phyloP scores from a whole-genome alignment of 2,113 vertebrate genomes.

The Arenaria interpres region DNA sequence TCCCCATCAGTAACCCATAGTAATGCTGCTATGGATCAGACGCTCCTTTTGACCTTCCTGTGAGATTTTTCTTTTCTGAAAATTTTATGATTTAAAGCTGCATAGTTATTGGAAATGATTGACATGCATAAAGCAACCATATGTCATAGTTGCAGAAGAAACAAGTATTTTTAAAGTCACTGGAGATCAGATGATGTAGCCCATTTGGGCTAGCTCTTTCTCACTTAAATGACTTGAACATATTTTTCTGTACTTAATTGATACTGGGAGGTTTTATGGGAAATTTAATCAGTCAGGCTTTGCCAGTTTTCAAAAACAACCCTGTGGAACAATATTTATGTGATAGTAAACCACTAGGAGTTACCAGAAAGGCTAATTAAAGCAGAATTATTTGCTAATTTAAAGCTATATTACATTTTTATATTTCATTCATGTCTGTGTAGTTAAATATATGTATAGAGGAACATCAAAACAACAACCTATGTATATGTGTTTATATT shows the following conservation, averaged over 20 bases:
- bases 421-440: not conserved
- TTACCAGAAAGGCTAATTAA: conserved; percentile 34
- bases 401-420: not conserved
- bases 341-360: conserved; percentile 11
- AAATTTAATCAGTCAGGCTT: conserved; percentile 13
- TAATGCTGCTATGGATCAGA: not conserved
- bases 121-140: not conserved
- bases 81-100: not conserved
- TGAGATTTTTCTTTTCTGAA: not conserved
- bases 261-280: not conserved
- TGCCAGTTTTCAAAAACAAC: not conserved
- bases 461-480: not conserved
- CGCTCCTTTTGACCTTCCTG: not conserved
- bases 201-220: not conserved
- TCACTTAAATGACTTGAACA: not conserved
- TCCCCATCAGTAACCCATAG: not conserved
- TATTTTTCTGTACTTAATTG: conserved; percentile 30
- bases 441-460: not conserved
- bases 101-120: not conserved
- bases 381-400: not conserved
- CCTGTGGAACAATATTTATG: conserved; percentile 15
- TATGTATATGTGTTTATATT: not conserved
- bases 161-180: not conserved
- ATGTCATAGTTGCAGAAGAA: not conserved
- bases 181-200: not conserved